Evolutionary conservation across 2,113 vertebrate species (phyloP).

Genomic region (Scortum barcoo): DNA sequence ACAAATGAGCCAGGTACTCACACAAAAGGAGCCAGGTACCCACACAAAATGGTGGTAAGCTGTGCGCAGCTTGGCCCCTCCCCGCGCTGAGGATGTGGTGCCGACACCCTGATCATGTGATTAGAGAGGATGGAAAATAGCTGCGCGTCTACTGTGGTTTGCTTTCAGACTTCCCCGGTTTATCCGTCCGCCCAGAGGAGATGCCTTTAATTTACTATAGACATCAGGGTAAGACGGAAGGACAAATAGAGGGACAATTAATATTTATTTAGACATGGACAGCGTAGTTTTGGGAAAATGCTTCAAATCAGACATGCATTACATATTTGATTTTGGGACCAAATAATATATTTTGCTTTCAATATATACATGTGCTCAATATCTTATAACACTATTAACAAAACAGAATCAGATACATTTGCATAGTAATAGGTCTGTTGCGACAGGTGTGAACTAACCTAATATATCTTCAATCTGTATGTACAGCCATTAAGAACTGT

Average conservation of each 20-base stretch:
- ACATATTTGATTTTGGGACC: neutral
- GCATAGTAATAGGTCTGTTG: neutral
- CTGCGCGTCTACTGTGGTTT: conserved; percentile 55
- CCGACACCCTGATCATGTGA: conserved; percentile 83
- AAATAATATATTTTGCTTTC: neutral
- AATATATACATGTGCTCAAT: neutral
- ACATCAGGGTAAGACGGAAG: conserved; percentile 12
- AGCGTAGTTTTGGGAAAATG: neutral
- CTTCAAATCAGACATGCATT: neutral
- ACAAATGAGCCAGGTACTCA: conserved; percentile 83
- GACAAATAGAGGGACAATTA: conserved; percentile 14
- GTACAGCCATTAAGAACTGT: conserved; percentile 4
- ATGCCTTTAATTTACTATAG: conserved; percentile 46
- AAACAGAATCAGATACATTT: neutral
- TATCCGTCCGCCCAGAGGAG: conserved; percentile 43
- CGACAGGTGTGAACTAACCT: neutral
- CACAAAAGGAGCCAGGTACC: conserved; percentile 79
- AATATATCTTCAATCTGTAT: neutral
- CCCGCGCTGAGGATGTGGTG: conserved; percentile 74
- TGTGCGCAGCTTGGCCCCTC: conserved; percentile 73
- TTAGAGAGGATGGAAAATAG: conserved; percentile 73
- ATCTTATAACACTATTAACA: neutral
- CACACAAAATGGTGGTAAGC: conserved; percentile 85
- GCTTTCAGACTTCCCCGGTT: conserved; percentile 67
- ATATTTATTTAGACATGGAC: conserved; percentile 5